phyloP scores from a whole-genome alignment of 2,113 vertebrate genomes.

The Oreochromis spilurus region DNA sequence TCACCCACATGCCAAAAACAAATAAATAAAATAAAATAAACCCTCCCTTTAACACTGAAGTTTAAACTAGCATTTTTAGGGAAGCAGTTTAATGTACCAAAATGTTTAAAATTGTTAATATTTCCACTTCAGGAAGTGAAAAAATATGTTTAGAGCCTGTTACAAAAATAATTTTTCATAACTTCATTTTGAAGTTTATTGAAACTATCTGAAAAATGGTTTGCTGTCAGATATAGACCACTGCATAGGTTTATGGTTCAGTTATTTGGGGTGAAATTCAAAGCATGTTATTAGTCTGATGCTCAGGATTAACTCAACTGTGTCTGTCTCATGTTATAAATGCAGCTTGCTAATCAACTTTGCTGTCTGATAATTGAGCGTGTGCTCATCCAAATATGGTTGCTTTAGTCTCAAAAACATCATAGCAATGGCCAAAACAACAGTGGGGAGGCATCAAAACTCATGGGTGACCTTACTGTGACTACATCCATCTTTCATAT shows the following conservation, averaged over 20 bases:
- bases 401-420: background rate
- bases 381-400: background rate
- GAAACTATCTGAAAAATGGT: background rate
- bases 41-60: background rate
- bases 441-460: background rate
- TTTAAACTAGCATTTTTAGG: background rate
- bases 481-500: background rate
- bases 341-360: background rate
- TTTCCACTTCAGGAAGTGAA: background rate
- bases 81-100: background rate
- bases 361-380: background rate
- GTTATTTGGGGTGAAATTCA: background rate
- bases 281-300: background rate
- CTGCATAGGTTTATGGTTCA: background rate
- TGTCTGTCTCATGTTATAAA: background rate
- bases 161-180: background rate
- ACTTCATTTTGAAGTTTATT: background rate
- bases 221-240: background rate
- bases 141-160: background rate
- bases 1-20: background rate
- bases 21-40: background rate
- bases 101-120: background rate
- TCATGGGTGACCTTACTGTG: background rate
- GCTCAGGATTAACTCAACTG: background rate
- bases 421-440: background rate